Evolutionary conservation across 2,113 vertebrate genomes (phyloP), one percentile per base, ranked within the genome.

Genomic region (Crotophaga sulcirostris): DNA sequence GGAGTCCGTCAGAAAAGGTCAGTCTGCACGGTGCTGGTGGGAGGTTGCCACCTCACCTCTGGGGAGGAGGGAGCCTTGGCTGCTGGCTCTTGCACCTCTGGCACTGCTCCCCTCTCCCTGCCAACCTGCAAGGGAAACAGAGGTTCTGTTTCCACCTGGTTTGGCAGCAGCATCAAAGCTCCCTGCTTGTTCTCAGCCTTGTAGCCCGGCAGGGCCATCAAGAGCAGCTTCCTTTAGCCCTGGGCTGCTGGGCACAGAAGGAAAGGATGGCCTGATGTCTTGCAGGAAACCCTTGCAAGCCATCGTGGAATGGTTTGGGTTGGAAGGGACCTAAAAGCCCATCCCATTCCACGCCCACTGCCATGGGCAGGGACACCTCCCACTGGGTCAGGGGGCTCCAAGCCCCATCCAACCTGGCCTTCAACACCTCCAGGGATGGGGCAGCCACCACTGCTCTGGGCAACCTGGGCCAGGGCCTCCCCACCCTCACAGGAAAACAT

Each of bases 71-170:
- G 82, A 75, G n/a, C 52, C 26, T 66, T 38, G 85, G 58, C 68
- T 76, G 72, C 55, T 74, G 67, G 40, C 72, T 84, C 66, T 21
- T 67, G 66, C 16, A 0, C 69, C 15, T 42, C 20, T 40, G 20
- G 34, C 2, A 0, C 80, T 80, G 59, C 59, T 76, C 10, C 52
- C 55, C 47, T 55, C 51, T 42, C 49, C 69, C 56, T 64, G 81
- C 69, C 38, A 1, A 34, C 40, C 33, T 2, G 1, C 2, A 6
- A 62, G 19, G 49, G 68, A 24, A 62, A 7, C 0, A 0, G 54
- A 7, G 56, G 21, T 62, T 84, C 29, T 40, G 59, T 38, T 33
- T 38, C 87, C 47, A 1, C 25, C 51, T 14, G 23, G 11, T 72
- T 16, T n/a, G 29, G 67, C 62, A 34, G 86, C 0, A 0, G 1